Percentiles rank a stretch among this genome's conserved stretches.
Evolutionary conservation across 2,797 vertebrate genomes (phyloP).

Genomic region (Adrianichthys oophorus): DNA sequence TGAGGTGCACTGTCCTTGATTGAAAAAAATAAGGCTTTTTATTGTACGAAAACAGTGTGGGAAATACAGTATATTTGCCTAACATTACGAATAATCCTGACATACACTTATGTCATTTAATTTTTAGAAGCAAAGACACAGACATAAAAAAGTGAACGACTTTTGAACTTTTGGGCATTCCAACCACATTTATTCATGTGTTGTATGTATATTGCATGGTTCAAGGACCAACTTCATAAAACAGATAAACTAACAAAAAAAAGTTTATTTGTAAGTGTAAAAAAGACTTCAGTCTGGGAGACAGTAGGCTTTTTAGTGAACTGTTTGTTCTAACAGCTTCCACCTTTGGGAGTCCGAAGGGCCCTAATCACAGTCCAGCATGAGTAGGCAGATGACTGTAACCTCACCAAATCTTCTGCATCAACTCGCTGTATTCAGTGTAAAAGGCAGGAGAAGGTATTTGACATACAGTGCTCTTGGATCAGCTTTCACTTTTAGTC

Average conservation of each 20-base stretch:
- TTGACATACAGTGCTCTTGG: conserved; percentile 29
- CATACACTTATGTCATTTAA: no score
- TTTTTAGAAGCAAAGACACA: no score
- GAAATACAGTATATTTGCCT: no score
- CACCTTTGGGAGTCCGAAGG: conserved; percentile 66
- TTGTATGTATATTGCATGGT: no score
- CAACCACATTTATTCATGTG: no score
- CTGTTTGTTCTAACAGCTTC: conserved; percentile 42
- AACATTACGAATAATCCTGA: no score
- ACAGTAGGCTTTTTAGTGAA: conserved; percentile 39
- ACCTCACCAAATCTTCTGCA: conserved; percentile 69
- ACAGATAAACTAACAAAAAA: conserved; percentile 30
- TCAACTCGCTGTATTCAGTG: conserved; percentile 39
- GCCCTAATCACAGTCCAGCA: conserved; percentile 75
- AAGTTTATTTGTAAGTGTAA: conserved; percentile 23
- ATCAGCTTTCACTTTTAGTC: conserved; percentile 47
- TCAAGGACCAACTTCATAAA: conserved; percentile 20
- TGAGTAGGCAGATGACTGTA: conserved; percentile 76
- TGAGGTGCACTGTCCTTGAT: no score
- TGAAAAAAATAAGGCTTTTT: no score
- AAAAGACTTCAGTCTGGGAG: conserved; percentile 34
- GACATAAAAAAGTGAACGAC: no score
- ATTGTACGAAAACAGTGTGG: no score
- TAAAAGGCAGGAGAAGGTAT: conserved; percentile 34
- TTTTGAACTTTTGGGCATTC: no score